phyloP scores from a whole-genome alignment of 2,888 invertebrate genomes.

The Cyclophora punctaria region DNA sequence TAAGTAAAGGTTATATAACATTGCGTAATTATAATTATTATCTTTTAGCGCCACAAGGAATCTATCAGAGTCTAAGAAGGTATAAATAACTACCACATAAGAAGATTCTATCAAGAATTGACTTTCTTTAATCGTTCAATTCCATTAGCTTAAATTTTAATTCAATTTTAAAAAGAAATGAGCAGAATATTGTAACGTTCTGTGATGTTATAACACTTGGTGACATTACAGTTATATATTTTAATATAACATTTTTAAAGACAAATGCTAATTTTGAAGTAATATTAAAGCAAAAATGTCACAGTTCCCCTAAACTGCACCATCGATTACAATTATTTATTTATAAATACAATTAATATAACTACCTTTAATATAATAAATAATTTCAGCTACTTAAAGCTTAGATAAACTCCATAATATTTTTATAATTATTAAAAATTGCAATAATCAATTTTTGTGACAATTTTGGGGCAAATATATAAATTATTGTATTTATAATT shows the following conservation, averaged over 20 bases:
- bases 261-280: too few relatives aligned
- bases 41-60: too few relatives aligned
- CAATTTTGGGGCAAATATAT: conserved; percentile 8
- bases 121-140: conserved; percentile 15
- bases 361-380: background rate
- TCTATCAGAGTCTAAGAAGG: too few relatives aligned
- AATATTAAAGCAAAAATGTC: too few relatives aligned
- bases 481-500: background rate
- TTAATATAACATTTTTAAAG: too few relatives aligned
- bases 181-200: too few relatives aligned
- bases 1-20: too few relatives aligned
- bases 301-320: background rate
- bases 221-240: too few relatives aligned
- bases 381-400: conserved; percentile 21
- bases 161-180: background rate
- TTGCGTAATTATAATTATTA: too few relatives aligned
- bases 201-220: too few relatives aligned
- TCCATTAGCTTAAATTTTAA: conserved; percentile 7
- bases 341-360: background rate
- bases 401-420: conserved; percentile 20
- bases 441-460: conserved; percentile 1
- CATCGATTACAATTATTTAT: background rate
- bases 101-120: conserved; percentile 10
- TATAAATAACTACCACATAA: too few relatives aligned
- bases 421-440: conserved; percentile 8